Evolutionary conservation across 1,140 invertebrate genomes (phyloP).

Genomic region (Neodiprion pinetum): DNA sequence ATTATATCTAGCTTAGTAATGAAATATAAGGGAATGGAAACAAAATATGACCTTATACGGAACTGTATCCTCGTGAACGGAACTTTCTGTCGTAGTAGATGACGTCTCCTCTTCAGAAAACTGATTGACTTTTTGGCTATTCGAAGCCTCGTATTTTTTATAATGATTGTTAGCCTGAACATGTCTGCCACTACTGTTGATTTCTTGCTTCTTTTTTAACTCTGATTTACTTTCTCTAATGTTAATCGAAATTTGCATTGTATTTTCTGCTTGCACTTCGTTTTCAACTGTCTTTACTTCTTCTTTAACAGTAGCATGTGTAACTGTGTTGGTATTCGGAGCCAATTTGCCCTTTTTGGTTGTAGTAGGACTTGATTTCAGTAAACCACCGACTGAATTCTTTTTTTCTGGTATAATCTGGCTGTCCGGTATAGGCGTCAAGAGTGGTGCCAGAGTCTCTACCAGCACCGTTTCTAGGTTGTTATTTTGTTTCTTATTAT

Average conservation of each 20-base stretch:
- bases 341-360: conserved; percentile 43
- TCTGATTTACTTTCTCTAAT: conserved; percentile 38
- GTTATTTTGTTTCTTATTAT: conserved; percentile 30
- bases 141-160: conserved; percentile 51
- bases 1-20: neutral
- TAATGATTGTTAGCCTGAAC: conserved; percentile 42
- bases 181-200: conserved; percentile 30
- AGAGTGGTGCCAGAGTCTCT: neutral
- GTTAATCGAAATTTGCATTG: conserved; percentile 29
- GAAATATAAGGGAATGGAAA: neutral
- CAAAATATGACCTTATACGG: conserved; percentile 37
- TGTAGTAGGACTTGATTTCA: conserved; percentile 40
- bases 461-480: conserved; percentile 1
- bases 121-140: conserved; percentile 51
- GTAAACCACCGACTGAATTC: conserved; percentile 23
- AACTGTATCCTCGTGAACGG: conserved; percentile 62
- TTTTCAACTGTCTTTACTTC: conserved; percentile 42
- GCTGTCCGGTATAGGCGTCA: conserved; percentile 24
- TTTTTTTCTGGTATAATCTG: conserved; percentile 37
- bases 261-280: conserved; percentile 33
- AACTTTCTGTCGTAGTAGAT: conserved; percentile 77
- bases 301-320: conserved; percentile 36
- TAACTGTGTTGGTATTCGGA: neutral
- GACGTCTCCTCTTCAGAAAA: conserved; percentile 73
- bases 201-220: conserved; percentile 43